Evolutionary conservation across 2,888 invertebrate species (phyloP), one percentile per base, ranked within the genome.

Genomic region (Spialia ferax): DNA sequence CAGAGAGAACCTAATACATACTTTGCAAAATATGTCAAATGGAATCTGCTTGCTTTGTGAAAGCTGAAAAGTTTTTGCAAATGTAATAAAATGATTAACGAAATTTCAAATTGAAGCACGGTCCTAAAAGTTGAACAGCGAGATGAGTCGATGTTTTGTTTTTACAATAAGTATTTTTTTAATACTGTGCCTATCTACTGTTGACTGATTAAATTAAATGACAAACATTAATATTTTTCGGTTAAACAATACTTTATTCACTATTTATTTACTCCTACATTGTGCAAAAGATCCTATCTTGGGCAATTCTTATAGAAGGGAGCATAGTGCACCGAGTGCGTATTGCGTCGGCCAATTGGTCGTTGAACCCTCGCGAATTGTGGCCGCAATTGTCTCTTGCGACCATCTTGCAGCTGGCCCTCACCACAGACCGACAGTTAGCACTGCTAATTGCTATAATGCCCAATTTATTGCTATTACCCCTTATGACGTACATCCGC

Each of bases 341-440:
- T 67, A 67, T 54, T 64, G 62, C 67, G 63, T 13, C 78, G 66
- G 45, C 60, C 54, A 68, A 80, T 73, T 81, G 87, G 89, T 86
- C 89, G 79, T 78, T 86, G 90, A 89, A 88, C 91, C 78, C 79
- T 78, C 73, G 85, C 85, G 81, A 87, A 86, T 88, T 87, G 87
- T 82, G 79, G 79, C 77, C 78, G 77, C 87, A 88, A 89, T 89
- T 90, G 89, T 85, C 84, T 85, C 54, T 61, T 78, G 77, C 76
- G 79, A 78, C 77, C 80, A 77, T 76, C 75, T 81, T 85, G 81
- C 86, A 86, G 86, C 86, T 88, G 87, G 77, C 77, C 77, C 75
- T 75, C 77, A 77, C 74, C 71, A 75, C 75, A 77, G 75, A 79
- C 54, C 79, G 79, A 82, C 85, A 81, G 85, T 84, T 83, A 82